Evolutionary conservation across 2,797 vertebrate species (phyloP).

Genomic region (Iguana delicatissima): DNA sequence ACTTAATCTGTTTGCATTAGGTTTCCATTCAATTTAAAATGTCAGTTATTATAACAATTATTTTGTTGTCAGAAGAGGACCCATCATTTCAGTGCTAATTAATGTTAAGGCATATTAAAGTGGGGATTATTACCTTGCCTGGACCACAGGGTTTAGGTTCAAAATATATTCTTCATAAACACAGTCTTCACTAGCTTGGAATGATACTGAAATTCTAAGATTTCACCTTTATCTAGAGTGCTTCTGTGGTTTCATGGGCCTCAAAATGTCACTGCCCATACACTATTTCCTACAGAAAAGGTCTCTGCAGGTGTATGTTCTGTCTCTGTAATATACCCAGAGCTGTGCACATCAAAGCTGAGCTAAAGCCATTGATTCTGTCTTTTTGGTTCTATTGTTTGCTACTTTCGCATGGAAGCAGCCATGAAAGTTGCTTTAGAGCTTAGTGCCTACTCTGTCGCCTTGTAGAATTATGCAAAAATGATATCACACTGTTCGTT

Average conservation of each 20-base stretch:
- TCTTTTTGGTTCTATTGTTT: constrained; percentile 17
- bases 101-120: constrained; percentile 38
- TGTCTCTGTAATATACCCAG: constrained; percentile 24
- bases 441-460: background rate
- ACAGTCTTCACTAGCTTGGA: constrained; percentile 16
- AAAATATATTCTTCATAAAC: background rate
- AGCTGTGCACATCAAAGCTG: background rate
- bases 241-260: constrained; percentile 32
- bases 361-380: constrained; percentile 2
- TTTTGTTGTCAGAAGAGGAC: constrained; percentile 36
- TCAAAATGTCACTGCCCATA: constrained; percentile 14
- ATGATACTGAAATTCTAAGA: constrained; percentile 4
- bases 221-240: constrained; percentile 8
- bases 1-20: constrained; percentile 33
- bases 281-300: constrained; percentile 26
- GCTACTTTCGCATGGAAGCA: constrained; percentile 12
- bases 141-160: background rate
- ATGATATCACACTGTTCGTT: background rate
- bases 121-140: constrained; percentile 12
- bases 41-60: constrained; percentile 36
- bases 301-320: background rate
- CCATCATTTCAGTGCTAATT: constrained; percentile 40
- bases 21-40: constrained; percentile 34
- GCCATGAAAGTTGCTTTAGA: constrained; percentile 30
- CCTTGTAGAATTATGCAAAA: background rate